phyloP scores from a whole-genome alignment of 2,888 invertebrate species.

The Dolichomitus sp. region DNA sequence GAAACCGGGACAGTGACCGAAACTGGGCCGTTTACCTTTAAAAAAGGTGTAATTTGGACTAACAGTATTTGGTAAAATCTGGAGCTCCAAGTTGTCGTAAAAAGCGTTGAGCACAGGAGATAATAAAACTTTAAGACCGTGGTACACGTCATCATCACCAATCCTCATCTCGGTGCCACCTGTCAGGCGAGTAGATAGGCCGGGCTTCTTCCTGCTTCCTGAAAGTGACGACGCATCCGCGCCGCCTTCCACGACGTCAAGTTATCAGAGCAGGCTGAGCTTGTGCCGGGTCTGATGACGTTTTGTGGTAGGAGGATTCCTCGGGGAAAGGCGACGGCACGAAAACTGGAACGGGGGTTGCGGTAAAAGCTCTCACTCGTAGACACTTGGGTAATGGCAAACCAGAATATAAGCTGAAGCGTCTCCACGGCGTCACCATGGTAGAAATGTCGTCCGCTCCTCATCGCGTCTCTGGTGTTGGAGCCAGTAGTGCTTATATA shows the following conservation, averaged over 20 bases:
- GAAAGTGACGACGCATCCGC: conserved; percentile 11
- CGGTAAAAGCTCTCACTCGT: conserved; percentile 60
- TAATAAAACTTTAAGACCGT: conserved; percentile 10
- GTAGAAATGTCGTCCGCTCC: conserved; percentile 31
- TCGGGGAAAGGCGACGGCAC: conserved; percentile 33
- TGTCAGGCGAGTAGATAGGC: conserved; percentile 8
- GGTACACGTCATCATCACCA: conserved; percentile 6
- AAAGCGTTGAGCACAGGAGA: not conserved
- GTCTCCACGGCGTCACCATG: conserved; percentile 26
- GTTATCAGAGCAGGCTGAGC: conserved; percentile 43
- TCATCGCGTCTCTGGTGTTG: conserved; percentile 19
- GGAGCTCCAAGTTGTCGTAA: not conserved
- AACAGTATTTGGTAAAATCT: not conserved
- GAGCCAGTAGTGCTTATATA: conserved; percentile 19
- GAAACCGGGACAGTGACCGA: no score
- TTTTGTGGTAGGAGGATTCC: conserved; percentile 45
- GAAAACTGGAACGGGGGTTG: conserved; percentile 54
- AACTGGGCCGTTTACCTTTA: no score
- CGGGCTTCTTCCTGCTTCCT: conserved; percentile 1
- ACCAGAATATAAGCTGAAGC: conserved; percentile 41
- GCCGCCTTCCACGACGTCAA: conserved; percentile 29
- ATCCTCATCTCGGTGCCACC: conserved; percentile 9
- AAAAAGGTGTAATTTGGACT: not conserved
- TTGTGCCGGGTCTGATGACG: conserved; percentile 49
- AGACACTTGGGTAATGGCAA: conserved; percentile 59